Evolutionary conservation across 2,113 vertebrate genomes (phyloP).

Genomic region (Cranoglanis bouderius): DNA sequence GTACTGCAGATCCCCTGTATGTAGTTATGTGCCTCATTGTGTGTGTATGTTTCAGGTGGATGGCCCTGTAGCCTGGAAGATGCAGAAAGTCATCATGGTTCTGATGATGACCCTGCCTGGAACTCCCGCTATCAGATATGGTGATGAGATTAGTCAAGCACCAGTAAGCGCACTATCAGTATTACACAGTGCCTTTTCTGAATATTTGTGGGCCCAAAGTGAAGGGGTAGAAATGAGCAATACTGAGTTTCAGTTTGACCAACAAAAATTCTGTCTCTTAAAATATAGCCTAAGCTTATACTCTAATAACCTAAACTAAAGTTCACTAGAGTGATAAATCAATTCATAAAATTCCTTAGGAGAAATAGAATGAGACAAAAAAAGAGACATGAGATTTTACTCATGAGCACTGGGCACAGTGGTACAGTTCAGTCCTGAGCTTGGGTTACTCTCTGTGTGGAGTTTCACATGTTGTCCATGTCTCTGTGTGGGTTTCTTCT

Average conservation of each 20-base stretch:
- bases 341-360: not conserved
- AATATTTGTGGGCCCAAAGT: not conserved
- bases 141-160: conserved; percentile 58
- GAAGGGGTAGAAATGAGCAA: not conserved
- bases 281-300: not conserved
- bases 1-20: not conserved
- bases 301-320: not conserved
- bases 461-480: not conserved
- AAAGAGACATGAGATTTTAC: not conserved
- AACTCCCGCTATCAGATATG: conserved; percentile 66
- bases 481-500: not conserved
- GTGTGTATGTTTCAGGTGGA: conserved; percentile 61
- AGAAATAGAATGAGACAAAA: not conserved
- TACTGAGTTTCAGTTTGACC: not conserved
- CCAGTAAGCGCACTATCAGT: conserved; percentile 52
- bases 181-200: not conserved
- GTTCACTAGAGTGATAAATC: not conserved
- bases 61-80: conserved; percentile 51
- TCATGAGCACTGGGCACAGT: not conserved
- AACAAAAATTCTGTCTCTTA: not conserved
- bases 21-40: not conserved
- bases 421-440: not conserved
- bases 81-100: conserved; percentile 68
- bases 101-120: conserved; percentile 76
- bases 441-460: not conserved